Percentiles rank a stretch among this genome's conserved stretches.
These are phyloP conservation scores for Oopsacas minuta DNA, from an alignment of 37 sponge, comb jelly and placozoan genomes.

Conservation along the genomic window DNA sequence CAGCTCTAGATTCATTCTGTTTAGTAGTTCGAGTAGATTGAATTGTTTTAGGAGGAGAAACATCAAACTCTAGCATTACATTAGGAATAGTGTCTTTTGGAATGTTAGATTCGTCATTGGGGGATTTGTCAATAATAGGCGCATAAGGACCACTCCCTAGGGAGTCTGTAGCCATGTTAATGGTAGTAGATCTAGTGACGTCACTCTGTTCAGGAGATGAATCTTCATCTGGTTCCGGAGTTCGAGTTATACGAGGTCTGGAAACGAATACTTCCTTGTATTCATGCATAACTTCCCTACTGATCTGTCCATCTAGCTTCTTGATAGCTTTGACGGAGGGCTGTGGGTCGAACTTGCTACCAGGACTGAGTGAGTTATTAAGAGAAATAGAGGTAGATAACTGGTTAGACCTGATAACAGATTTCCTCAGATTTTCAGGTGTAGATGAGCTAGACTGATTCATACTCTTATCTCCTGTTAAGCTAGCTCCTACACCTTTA, in stretches of 20 bases:
- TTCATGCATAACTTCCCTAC: not conserved
- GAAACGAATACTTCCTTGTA: constrained; percentile 15
- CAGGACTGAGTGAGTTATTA: not conserved
- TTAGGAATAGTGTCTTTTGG: not conserved
- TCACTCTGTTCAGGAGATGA: not conserved
- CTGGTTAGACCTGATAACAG: not conserved
- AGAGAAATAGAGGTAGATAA: not conserved
- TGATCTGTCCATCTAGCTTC: not conserved
- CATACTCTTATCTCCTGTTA: not conserved
- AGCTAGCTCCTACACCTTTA: not conserved
- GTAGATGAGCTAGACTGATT: not conserved
- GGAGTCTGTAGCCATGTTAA: not conserved
- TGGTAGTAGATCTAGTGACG: not conserved
- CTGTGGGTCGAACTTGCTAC: not conserved
- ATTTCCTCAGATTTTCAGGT: not conserved
- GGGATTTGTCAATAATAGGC: not conserved
- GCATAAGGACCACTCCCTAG: not conserved
- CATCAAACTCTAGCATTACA: not conserved
- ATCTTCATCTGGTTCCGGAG: not conserved
- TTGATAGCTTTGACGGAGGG: not conserved
- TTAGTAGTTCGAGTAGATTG: not conserved
- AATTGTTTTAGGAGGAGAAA: not conserved
- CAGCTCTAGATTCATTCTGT: not conserved
- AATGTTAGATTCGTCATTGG: not conserved
- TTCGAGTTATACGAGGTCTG: not conserved